Evolutionary conservation across 2,797 vertebrate species (phyloP).

Genomic region (Hozukius guyotensis): DNA sequence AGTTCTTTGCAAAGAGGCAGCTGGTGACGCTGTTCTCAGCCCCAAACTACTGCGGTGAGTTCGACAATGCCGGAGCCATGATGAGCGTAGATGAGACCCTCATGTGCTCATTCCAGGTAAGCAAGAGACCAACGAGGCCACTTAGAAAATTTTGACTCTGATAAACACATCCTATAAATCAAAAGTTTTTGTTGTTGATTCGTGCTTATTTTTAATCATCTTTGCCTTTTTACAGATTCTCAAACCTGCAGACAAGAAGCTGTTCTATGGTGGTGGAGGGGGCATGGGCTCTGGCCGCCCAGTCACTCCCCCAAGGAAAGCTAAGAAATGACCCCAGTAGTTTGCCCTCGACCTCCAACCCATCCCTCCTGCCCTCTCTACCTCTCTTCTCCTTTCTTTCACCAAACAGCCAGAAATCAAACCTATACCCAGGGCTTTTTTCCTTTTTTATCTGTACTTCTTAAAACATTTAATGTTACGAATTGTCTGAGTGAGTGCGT

Average conservation of each 20-base stretch:
- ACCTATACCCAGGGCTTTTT: conserved; percentile 84
- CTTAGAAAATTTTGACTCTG: background rate
- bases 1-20: conserved; percentile 88
- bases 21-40: conserved; percentile 87
- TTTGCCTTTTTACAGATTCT: conserved; percentile 75
- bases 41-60: conserved; percentile 88
- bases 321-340: conserved; percentile 86
- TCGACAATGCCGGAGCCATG: conserved; percentile 88
- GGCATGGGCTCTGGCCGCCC: conserved; percentile 83
- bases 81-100: conserved; percentile 89
- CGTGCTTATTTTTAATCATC: background rate
- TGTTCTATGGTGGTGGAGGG: conserved; percentile 79
- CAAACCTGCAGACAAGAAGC: conserved; percentile 88
- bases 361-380: conserved; percentile 81
- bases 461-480: conserved; percentile 82
- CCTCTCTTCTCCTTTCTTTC: conserved; percentile 82
- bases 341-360: conserved; percentile 59
- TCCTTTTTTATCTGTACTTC: conserved; percentile 82
- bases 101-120: conserved; percentile 89
- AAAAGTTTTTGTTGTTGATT: background rate
- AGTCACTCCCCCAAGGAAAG: conserved; percentile 86
- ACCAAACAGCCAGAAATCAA: conserved; percentile 84
- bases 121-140: background rate
- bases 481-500: conserved; percentile 72
- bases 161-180: background rate